Evolutionary conservation across 2,113 vertebrate genomes (phyloP).

Genomic region (Thamnaconus septentrionalis): DNA sequence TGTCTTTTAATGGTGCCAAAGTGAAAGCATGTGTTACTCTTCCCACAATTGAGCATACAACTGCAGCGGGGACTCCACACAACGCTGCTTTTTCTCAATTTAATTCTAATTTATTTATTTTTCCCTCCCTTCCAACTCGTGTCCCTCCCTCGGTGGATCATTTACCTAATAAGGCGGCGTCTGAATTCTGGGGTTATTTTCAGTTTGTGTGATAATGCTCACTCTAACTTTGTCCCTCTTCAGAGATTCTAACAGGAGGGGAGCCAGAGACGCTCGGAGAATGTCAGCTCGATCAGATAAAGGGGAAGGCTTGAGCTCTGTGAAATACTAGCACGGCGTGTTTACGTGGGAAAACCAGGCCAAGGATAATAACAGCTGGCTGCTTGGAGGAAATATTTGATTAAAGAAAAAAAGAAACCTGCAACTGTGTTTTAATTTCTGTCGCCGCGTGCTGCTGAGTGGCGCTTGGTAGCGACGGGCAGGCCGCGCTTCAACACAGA

Average conservation of each 20-base stretch:
- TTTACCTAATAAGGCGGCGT: constrained; percentile 93
- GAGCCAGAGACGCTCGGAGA: constrained; percentile 39
- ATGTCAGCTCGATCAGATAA: constrained; percentile 61
- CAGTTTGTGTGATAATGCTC: constrained; percentile 94
- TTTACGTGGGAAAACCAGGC: background rate
- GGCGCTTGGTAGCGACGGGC: too few species aligned
- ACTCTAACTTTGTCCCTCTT: constrained; percentile 62
- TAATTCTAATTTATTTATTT: constrained; percentile 71
- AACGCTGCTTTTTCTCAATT: too few species aligned
- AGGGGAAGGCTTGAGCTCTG: constrained; percentile 13
- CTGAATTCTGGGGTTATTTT: constrained; percentile 95
- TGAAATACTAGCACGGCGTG: background rate
- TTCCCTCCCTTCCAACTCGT: constrained; percentile 78
- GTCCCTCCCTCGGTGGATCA: constrained; percentile 66
- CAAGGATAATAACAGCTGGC: too few species aligned
- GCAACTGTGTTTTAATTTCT: background rate
- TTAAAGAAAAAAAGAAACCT: background rate
- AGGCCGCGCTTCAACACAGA: too few species aligned
- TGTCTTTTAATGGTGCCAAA: too few species aligned
- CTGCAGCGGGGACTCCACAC: too few species aligned
- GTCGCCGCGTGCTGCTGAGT: too few species aligned
- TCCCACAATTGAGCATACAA: too few species aligned
- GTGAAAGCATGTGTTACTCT: too few species aligned
- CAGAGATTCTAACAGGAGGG: constrained; percentile 54
- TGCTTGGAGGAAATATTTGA: background rate